Conservation (phyloP, 2,888 invertebrate genomes). For the Taphrorychus bicolor region DNA sequence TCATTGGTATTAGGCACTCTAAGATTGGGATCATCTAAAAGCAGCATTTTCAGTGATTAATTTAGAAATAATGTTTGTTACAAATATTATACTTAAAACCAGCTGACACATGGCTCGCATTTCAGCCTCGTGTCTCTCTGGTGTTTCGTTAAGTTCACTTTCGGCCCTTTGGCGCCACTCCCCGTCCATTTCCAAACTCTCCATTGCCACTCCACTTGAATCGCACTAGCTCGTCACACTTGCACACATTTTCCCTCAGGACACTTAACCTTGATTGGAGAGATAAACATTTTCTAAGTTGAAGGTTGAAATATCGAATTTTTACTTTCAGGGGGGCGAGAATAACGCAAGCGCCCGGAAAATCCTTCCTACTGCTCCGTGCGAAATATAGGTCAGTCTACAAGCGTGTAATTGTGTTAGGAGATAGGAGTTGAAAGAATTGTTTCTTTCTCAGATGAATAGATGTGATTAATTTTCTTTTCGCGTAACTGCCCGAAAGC, state of each 20-base stretch:
- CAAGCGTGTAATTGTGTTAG: neutral
- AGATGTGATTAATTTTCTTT: too few species aligned
- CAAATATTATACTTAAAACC: conserved; percentile 49
- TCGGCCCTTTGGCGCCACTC: conserved; percentile 55
- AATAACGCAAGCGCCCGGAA: neutral
- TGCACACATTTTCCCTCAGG: neutral
- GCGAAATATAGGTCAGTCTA: conserved; percentile 4
- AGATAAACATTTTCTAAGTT: conserved; percentile 29
- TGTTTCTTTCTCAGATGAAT: neutral
- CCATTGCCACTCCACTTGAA: neutral
- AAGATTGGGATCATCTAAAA: conserved; percentile 56
- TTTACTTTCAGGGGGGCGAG: neutral
- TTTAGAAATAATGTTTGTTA: neutral
- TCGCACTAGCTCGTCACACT: neutral
- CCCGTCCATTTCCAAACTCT: conserved; percentile 29
- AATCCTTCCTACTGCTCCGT: neutral
- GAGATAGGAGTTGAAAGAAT: neutral
- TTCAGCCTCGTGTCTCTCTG: conserved; percentile 54
- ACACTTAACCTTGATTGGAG: conserved; percentile 32
- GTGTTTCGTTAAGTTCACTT: conserved; percentile 57
- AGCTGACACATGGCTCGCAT: conserved; percentile 50
- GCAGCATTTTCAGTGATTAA: conserved; percentile 6
- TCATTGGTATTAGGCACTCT: conserved; percentile 63
- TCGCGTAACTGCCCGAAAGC: too few species aligned
- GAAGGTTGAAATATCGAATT: conserved; percentile 36